Conservation (phyloP, 2,888 invertebrate genomes). For the Agriopis marginaria region DNA sequence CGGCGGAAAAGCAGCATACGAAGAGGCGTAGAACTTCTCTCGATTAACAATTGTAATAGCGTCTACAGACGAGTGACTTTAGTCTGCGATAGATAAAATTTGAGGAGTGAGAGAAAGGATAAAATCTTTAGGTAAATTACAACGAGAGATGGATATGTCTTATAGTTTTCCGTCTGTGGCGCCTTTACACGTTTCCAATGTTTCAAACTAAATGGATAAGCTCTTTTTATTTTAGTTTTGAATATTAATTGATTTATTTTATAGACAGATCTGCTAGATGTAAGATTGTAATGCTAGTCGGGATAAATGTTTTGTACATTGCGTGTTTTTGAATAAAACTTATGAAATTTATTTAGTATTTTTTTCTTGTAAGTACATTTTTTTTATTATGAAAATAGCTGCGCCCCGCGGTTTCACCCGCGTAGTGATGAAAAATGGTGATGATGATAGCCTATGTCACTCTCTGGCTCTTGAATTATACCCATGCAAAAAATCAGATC, state of each 20-base stretch:
- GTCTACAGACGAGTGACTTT: background rate
- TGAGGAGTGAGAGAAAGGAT: background rate
- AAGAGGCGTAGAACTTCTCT: background rate
- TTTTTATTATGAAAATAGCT: too few relatives aligned
- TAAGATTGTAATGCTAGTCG: constrained; percentile 40
- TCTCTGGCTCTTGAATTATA: too few relatives aligned
- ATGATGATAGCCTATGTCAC: too few relatives aligned
- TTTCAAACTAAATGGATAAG: too few relatives aligned
- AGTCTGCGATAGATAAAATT: background rate
- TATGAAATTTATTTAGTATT: background rate
- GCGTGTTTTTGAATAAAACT: constrained; percentile 16
- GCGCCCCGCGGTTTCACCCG: too few relatives aligned
- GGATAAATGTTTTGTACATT: constrained; percentile 28
- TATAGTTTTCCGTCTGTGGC: background rate
- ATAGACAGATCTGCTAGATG: constrained; percentile 41
- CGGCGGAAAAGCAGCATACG: constrained; percentile 34
- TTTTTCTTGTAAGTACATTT: too few relatives aligned
- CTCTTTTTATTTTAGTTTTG: background rate
- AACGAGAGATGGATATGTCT: too few relatives aligned
- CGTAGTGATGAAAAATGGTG: too few relatives aligned
- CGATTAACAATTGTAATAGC: background rate
- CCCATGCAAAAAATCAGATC: too few relatives aligned
- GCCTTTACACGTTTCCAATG: background rate
- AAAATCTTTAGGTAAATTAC: too few relatives aligned
- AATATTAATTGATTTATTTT: background rate